Conservation (phyloP, 1,140 invertebrate species). For the Sarcophaga bullata region DNA sequence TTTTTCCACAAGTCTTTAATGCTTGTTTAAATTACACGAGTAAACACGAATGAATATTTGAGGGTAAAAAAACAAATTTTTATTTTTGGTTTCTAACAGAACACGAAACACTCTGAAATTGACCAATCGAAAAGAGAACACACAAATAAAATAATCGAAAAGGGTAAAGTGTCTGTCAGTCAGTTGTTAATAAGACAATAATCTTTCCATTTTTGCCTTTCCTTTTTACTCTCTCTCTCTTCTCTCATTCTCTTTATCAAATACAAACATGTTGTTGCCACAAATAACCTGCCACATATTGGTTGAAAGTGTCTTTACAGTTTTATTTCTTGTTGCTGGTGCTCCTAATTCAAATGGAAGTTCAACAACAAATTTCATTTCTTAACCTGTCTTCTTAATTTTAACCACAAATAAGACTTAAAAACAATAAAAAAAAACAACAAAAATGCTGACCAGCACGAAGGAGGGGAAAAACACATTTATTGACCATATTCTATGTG, state of each 20-base stretch:
- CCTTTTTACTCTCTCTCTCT: neutral
- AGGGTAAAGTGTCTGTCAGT: neutral
- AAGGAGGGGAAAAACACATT: neutral
- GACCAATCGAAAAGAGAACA: too few relatives aligned
- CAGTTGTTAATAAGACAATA: neutral
- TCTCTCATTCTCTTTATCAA: neutral
- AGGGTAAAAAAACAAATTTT: too few relatives aligned
- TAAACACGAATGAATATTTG: too few relatives aligned
- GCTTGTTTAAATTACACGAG: too few relatives aligned
- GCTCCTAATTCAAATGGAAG: neutral
- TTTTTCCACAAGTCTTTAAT: too few relatives aligned
- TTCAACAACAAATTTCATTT: neutral
- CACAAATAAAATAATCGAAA: too few relatives aligned
- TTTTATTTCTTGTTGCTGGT: neutral
- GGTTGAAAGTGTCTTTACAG: neutral
- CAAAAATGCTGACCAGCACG: neutral
- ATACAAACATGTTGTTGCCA: neutral
- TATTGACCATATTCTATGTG: neutral
- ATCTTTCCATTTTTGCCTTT: neutral
- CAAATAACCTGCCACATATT: neutral
- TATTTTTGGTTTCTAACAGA: too few relatives aligned
- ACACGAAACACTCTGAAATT: too few relatives aligned
- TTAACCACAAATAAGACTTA: neutral
- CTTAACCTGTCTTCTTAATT: conserved; percentile 4
- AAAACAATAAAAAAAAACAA: too few relatives aligned